Base-by-base conservation (phyloP, 2,888 invertebrate species). In the Drosophila helvetica region DNA sequence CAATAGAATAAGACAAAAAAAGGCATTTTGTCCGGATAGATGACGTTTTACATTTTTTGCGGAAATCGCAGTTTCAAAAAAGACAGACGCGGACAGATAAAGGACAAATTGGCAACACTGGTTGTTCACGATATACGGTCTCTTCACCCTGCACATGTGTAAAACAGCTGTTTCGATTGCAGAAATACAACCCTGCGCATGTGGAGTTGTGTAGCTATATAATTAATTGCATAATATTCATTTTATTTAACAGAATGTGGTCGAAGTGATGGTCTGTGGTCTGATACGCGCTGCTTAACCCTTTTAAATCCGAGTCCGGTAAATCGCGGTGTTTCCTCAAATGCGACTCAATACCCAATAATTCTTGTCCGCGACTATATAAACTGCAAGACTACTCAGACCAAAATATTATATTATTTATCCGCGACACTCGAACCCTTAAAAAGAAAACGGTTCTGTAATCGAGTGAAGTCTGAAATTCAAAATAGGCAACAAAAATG, bases 361-460 rank as follows among this genome's bases (percentile, higher is more conserved):
- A 19, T 47, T 65, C 38, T 22, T n/a, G 12, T 22, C 30, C 19
- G 27, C 19, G 19, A 25, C 12, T 43, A 17, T 33, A 22, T 17
- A 48, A 55, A 42, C 56, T 42, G 48, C 47, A 43, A 33, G 12
- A 33, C 33, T 25, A 25, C 7, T 25, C 33, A 33, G 1, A 33
- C 12, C 33, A 33, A 33, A 9, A 46, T 6, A 27, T 9, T 19
- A 46, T 6, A 27, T 9, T 19, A 22, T 9, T 15, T 15, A 19
- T 10, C 42, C 18, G 12, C 27, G 42, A 67, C 38, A 38, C 65
- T n/a, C 18, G 50, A 66, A 66, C 66, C 66, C 43, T 50, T 38
- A n/a, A 56, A 66, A 42, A 27, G 47, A 25, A 50, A 18, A 17
- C 66, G 68, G 18, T 66, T 66, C 68, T 66, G 66, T 68, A 66